Evolutionary conservation across 2,888 invertebrate species (phyloP), one percentile per base, ranked within the genome.

Genomic region (Phania funesta): DNA sequence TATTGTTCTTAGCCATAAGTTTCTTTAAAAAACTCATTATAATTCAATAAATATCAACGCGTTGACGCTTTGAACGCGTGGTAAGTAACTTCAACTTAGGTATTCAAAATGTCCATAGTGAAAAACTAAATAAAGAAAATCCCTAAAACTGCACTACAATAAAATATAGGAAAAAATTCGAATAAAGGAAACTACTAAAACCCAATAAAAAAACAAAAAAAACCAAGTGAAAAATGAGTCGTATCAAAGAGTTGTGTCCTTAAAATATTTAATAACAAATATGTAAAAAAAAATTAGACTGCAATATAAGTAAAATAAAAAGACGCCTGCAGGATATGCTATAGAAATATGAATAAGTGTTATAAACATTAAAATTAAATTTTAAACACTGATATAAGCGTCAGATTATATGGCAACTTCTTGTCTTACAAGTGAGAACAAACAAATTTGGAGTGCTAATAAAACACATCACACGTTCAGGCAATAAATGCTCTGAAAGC

Each of bases 401-500:
- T n/a, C 26, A 26, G 38, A 38, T 38, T 26, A 2, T 24, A 24
- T 11, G 24, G 13, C 35, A 38, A 6, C 6, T 16, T 16, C 11
- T 24, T 18, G 16, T 52, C 16, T 22, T 24, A 16, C 7, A 13
- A 35, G 2, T 22, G 8, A 50, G 11, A 22, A 41, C 11, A 8
- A 22, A 41, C 11, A 26, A 38, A 38, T 48, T 50, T 1, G 6
- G 20, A 29, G 50, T 41, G 60, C 20, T 56, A 75, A 65, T 65
- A 38, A 62, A 65, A 62, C n/a, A 74, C 70, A 68, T 77, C 62
- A 82, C 81, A 78, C 81, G 78, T 78, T 78, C 32, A 20, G 16
- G 41, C 56, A 54, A 74, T 82, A 82, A 82, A 82, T 82, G 81
- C 74, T 78, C 32, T 50, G 35, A 18, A 70, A 56, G 52, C 75